These are phyloP conservation scores for Actinia equina DNA, from an alignment of 64 coral and sea anemone genomes.

Conservation along the genomic window DNA sequence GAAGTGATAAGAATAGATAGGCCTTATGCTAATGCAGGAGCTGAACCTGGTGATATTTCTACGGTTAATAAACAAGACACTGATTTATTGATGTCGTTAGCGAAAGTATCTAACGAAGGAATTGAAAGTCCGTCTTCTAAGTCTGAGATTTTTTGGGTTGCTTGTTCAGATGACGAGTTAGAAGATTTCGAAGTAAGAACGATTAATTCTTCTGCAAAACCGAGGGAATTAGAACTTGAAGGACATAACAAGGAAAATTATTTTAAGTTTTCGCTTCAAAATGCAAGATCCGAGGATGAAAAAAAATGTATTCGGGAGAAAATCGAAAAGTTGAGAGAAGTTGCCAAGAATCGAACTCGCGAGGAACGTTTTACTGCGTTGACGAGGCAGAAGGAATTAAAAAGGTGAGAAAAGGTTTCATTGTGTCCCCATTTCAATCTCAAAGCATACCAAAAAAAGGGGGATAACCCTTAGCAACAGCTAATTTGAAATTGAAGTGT, in stretches of 20 bases:
- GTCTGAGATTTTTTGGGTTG: conserved; percentile 16
- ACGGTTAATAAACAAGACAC: background rate
- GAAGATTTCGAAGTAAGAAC: conserved; percentile 50
- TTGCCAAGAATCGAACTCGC: conserved; percentile 77
- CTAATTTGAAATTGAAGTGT: no score
- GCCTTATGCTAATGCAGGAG: background rate
- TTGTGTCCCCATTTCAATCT: background rate
- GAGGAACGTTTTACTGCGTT: conserved; percentile 71
- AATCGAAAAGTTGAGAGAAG: conserved; percentile 64
- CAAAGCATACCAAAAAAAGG: no score
- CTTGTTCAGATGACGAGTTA: conserved; percentile 17
- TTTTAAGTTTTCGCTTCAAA: conserved; percentile 46
- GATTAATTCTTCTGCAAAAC: conserved; percentile 33
- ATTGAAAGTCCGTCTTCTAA: conserved; percentile 17
- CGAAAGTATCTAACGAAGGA: background rate
- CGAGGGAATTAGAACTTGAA: conserved; percentile 12
- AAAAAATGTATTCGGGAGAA: conserved; percentile 83
- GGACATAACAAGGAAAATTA: conserved; percentile 73
- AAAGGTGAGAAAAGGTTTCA: background rate
- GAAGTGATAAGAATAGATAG: conserved; percentile 16
- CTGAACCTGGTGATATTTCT: background rate
- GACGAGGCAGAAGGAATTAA: conserved; percentile 58
- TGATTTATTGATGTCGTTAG: conserved; percentile 6
- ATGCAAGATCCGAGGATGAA: conserved; percentile 63
- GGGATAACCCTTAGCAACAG: no score